These are phyloP conservation scores for Steatornis caripensis DNA, from an alignment of 2,113 vertebrate genomes.

Conservation along the genomic window DNA sequence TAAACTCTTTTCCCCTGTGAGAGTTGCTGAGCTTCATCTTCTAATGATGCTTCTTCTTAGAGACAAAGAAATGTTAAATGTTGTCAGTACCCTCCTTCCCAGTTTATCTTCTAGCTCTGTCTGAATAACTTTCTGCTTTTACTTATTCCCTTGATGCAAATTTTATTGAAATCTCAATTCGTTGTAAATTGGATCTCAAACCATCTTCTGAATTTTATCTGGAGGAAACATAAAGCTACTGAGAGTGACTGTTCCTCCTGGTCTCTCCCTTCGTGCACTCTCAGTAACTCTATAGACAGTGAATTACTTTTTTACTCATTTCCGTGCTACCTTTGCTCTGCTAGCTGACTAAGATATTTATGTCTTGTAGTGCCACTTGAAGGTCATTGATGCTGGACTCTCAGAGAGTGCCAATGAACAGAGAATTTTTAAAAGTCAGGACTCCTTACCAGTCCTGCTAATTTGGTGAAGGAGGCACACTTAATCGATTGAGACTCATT, in stretches of 20 bases:
- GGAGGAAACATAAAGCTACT: background rate
- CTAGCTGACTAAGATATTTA: background rate
- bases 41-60: background rate
- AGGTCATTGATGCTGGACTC: background rate
- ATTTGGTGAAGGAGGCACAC: background rate
- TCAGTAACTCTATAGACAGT: background rate
- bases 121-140: background rate
- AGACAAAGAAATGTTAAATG: conserved; percentile 1
- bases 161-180: conserved; percentile 25
- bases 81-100: background rate
- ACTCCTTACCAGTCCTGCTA: background rate
- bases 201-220: background rate
- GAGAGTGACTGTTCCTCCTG: background rate
- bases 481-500: background rate
- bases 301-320: conserved; percentile 2
- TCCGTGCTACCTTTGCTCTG: background rate
- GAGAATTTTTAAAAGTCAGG: background rate
- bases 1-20: background rate
- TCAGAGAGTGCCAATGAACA: background rate
- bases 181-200: background rate
- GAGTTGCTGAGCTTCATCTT: background rate
- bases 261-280: background rate
- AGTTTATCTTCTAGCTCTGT: background rate
- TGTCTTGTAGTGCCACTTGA: background rate
- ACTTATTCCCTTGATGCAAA: conserved; percentile 3